These are phyloP conservation scores for Intoshia linei DNA, from an alignment of 1,140 invertebrate genomes.

Conservation along the genomic window DNA sequence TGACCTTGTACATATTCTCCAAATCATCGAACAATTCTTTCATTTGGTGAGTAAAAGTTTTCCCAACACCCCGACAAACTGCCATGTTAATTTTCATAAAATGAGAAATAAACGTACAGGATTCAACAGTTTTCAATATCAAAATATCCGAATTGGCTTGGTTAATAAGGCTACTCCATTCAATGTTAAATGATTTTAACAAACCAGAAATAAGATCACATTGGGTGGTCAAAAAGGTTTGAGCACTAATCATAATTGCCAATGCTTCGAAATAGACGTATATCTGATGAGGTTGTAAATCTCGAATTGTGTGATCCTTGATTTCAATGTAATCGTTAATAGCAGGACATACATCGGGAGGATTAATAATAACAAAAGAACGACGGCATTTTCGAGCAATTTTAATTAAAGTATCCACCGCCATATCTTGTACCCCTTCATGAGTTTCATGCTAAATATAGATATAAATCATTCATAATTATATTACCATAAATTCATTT, in stretches of 20 bases:
- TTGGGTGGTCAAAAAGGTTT: conserved; percentile 47
- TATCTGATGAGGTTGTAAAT: conserved; percentile 73
- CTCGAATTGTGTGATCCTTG: conserved; percentile 87
- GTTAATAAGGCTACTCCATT: conserved; percentile 92
- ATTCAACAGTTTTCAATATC: too few relatives aligned
- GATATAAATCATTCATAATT: not conserved
- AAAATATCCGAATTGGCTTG: conserved; percentile 73
- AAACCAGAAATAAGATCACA: conserved; percentile 79
- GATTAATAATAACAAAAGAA: conserved; percentile 77
- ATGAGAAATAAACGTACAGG: too few relatives aligned
- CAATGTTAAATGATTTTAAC: conserved; percentile 82
- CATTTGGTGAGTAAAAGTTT: too few relatives aligned
- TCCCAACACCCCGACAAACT: too few relatives aligned
- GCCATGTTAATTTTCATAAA: too few relatives aligned
- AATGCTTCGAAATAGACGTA: conserved; percentile 99
- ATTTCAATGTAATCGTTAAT: conserved; percentile 88
- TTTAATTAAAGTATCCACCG: conserved; percentile 99
- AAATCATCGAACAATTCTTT: too few relatives aligned
- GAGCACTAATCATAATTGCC: conserved; percentile 86
- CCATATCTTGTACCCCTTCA: conserved; percentile 91
- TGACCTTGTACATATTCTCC: too few relatives aligned
- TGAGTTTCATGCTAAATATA: conserved; percentile 40
- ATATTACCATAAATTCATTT: conserved; percentile 68
- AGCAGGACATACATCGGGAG: conserved; percentile 76
- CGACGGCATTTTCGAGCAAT: conserved; percentile 90